Conservation (phyloP, 1,140 invertebrate genomes). For the Probaryconus sp. region DNA sequence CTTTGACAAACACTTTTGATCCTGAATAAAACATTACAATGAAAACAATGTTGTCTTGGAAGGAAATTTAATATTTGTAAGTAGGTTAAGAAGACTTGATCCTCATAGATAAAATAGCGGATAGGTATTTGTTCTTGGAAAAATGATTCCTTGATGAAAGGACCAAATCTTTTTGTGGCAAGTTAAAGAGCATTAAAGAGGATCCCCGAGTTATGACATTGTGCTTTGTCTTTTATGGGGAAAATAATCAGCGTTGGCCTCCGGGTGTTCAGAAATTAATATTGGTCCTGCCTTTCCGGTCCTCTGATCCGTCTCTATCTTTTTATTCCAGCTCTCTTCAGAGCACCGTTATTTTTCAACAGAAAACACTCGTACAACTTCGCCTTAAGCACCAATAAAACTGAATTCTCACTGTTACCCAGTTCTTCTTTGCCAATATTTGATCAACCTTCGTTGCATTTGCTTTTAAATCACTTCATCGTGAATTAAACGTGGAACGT, state of each 20-base stretch:
- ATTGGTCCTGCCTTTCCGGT: constrained; percentile 65
- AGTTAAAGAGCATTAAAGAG: constrained; percentile 10
- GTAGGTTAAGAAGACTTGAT: no score
- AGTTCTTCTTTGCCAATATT: constrained; percentile 54
- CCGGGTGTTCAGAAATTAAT: constrained; percentile 66
- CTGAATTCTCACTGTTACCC: constrained; percentile 45
- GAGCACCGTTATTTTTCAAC: constrained; percentile 50
- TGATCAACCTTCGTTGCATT: constrained; percentile 50
- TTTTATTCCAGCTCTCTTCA: constrained; percentile 56
- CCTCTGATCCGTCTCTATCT: constrained; percentile 41
- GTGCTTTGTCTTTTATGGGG: constrained; percentile 39
- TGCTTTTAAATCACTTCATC: constrained; percentile 51
- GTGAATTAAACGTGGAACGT: constrained; percentile 16
- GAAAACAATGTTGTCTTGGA: no score
- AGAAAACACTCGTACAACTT: constrained; percentile 48
- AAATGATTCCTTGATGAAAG: constrained; percentile 15
- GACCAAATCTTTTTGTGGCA: not conserved
- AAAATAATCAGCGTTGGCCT: constrained; percentile 62
- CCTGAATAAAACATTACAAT: no score
- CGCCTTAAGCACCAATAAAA: constrained; percentile 56
- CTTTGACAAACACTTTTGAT: no score
- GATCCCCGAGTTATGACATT: constrained; percentile 10
- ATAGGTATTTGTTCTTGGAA: no score
- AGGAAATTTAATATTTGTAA: no score
- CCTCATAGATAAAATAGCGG: no score